Base-by-base conservation (phyloP, 2,888 invertebrate species). In the Xestia ashworthii region DNA sequence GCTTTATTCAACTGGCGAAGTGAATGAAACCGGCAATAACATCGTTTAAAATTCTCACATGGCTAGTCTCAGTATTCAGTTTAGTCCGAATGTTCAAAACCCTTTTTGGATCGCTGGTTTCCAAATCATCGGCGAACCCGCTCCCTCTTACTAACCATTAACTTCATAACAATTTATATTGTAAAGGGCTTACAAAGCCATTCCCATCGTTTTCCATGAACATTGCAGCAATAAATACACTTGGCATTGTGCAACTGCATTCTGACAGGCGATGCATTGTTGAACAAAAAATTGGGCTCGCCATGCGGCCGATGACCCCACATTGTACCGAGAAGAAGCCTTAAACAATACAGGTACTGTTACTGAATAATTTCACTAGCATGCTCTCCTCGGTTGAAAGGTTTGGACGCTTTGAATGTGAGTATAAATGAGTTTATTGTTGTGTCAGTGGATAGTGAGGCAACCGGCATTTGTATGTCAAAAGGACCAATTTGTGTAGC, bases 191-290 rank as follows among this genome's bases (percentile, higher is more conserved):
- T 60, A 76, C 83, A 83, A 83, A 80, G 73, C 19, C 66, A 60
- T 82, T 84, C 80, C 84, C 85, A 84, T 80, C 77, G 78, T 65
- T 78, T 87, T 87, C 86, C 78, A 75, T 80, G 86, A 82, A 84
- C 70, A 79, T 82, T 82, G 84, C 87, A 69, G 81, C 82, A 86
- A 82, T 79, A 80, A 79, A 82, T 81, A 74, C 77, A 68, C 74
- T 80, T 78, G 70, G 83, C 76, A 81, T 89, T 89, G 81, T 89
- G 89, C 83, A 89, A 89, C 80, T 88, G 87, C 89, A 89, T 79
- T 86, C 86, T 86, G 79, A 67, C 84, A 78, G 71, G 73, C 80
- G 75, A 83, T 83, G 84, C 84, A 86, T 82, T 87, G 87, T 88
- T 73, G 81, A 75, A 88, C 76, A 89, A 88, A 84, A 87, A 85